phyloP scores from a whole-genome alignment of 2,888 invertebrate species.

The Nymphalis polychloros region DNA sequence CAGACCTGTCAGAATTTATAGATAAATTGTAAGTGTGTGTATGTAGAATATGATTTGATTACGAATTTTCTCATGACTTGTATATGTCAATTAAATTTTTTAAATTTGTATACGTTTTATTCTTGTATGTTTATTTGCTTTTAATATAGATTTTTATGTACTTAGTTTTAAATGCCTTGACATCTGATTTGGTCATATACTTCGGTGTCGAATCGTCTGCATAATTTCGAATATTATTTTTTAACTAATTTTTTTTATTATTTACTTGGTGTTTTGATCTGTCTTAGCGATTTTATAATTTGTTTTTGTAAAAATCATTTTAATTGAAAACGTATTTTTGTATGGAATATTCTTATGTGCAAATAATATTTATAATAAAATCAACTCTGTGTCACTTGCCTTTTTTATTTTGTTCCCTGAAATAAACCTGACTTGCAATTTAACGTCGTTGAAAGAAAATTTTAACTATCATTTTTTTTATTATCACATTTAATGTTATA shows the following conservation, averaged over 20 bases:
- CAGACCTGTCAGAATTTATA: constrained; percentile 1
- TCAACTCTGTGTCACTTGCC: constrained; percentile 63
- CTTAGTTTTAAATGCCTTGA: constrained; percentile 51
- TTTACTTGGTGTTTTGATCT: constrained; percentile 43
- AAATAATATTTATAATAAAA: constrained; percentile 80
- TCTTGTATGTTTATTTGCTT: constrained; percentile 29
- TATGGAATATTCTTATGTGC: constrained; percentile 79
- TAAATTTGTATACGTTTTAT: constrained; percentile 19
- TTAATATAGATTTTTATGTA: constrained; percentile 28
- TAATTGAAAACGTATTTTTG: constrained; percentile 80
- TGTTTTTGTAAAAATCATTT: constrained; percentile 73
- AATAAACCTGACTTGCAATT: too few relatives aligned
- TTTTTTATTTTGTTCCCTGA: constrained; percentile 31
- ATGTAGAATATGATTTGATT: not conserved
- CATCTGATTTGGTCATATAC: constrained; percentile 58
- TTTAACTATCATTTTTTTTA: too few relatives aligned
- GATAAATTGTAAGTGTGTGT: not conserved
- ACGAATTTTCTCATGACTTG: constrained; percentile 14
- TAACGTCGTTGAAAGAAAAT: too few relatives aligned
- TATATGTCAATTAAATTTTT: constrained; percentile 31
- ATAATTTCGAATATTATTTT: constrained; percentile 42
- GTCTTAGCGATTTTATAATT: constrained; percentile 69
- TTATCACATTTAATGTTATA: too few relatives aligned
- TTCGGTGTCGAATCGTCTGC: constrained; percentile 38
- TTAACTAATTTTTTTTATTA: constrained; percentile 41